phyloP scores from a whole-genome alignment of 1,140 invertebrate genomes.

The Stenopsyche tienmushanensis region DNA sequence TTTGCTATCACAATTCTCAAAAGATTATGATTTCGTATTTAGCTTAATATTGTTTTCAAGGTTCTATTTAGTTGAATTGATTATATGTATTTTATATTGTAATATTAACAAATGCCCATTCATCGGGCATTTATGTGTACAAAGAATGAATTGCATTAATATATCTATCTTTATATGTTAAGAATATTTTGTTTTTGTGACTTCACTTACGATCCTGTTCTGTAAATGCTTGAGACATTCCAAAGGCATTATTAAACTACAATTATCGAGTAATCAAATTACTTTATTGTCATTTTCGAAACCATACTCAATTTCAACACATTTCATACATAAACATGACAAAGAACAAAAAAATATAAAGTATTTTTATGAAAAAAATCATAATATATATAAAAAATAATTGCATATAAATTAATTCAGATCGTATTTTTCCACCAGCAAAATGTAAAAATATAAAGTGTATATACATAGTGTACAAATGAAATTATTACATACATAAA shows the following conservation, averaged over 20 bases:
- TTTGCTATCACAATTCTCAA: constrained; percentile 4
- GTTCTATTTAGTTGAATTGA: too few species aligned
- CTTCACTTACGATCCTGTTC: too few species aligned
- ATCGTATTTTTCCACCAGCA: constrained; percentile 35
- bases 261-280: constrained; percentile 30
- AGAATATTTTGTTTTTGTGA: too few species aligned
- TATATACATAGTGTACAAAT: constrained; percentile 43
- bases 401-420: constrained; percentile 34
- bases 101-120: too few species aligned
- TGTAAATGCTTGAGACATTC: constrained; percentile 16
- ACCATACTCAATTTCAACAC: constrained; percentile 26
- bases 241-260: too few species aligned
- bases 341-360: constrained; percentile 31
- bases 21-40: neutral
- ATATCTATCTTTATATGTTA: too few species aligned
- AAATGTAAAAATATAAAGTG: constrained; percentile 36
- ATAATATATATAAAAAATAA: constrained; percentile 37
- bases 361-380: constrained; percentile 19
- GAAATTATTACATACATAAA: constrained; percentile 29
- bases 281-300: constrained; percentile 32
- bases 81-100: too few species aligned
- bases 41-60: too few species aligned
- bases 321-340: constrained; percentile 40
- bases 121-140: too few species aligned
- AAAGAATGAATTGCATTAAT: too few species aligned